Evolutionary conservation across 2,797 vertebrate genomes (phyloP), one percentile per base, ranked within the genome.

Genomic region (Hyperoplus lanceolatus): DNA sequence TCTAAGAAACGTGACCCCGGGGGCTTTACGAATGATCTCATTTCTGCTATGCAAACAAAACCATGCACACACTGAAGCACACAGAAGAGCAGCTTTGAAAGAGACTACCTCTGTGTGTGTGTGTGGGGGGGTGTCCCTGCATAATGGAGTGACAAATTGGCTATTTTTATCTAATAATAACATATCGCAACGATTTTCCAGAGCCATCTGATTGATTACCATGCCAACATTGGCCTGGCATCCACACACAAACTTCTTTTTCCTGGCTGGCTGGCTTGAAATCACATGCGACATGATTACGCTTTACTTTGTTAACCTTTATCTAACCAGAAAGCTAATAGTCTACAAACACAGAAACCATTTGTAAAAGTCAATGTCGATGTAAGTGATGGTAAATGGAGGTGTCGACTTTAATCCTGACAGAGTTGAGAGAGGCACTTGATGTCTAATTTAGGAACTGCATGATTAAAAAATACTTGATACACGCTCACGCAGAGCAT

Each of bases 141-240:
- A 76, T 85, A 84, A 90, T 77, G 64, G 73, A 80, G 71, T 85
- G 83, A 83, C 81, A 88, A 92, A 93, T 90, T 82, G 81, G 56
- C 75, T 65, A 76, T 87, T 91, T 84, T 85, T 79, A 75, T 87
- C 82, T 75, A 78, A 92, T 90, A 86, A 82, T 73, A 89, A 86
- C 73, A 79, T 18, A 81, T 90, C 71, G 2, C 63, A 64, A 63
- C 57, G 72, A 91, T 90, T 90, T 74, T 88, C 60, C 88, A 78
- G 82, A 73, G 61, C 64, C 74, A 4, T 58, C 74, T 72, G 83
- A 86, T 66, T 86, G 89, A 91, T 86, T 77, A 62, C 72, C 80
- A 42, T 80, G 85, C 81, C 75, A 70, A 57, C 86, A 84, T 82
- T 4, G 56, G 73, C 66, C 72, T 78, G 83, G 68, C 83, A 62